Base-by-base conservation (phyloP, 2,888 invertebrate genomes). In the Heteromyza rotundicornis region DNA sequence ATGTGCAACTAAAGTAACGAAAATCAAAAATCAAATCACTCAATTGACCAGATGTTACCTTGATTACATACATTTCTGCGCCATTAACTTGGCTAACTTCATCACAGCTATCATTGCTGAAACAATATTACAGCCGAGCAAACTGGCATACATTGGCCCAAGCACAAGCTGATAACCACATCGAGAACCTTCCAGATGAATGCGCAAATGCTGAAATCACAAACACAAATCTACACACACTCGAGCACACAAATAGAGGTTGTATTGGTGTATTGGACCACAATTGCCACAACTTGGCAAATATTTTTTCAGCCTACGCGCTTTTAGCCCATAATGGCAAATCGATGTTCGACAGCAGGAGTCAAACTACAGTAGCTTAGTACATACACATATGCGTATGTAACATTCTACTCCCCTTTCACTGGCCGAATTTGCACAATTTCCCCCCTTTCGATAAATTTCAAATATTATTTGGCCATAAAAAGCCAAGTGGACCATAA, bases 401-500 rank as follows among this genome's bases (percentile, higher is more conserved):
- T n/a, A n/a, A 40, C 12, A 7, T 3, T 14, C 20, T 20, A 20
- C 47, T 47, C 47, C 47, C 2, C 20, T 20, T n/a, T n/a, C 10
- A 7, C 5, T 40, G 10, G 10, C n/a, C 40, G 32, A 12, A 32
- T 40, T 7, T 40, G 40, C 40, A 3, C 40, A n/a, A 27, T 27
- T 7, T 27, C 40, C 3, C 40, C 16, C 14, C 3, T 40, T 40
- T 76, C n/a, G n/a, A n/a, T n/a, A n/a, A n/a, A n/a, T n/a, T 70
- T 61, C 67, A 62, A 75, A 68, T 70, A 75, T 77, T 75, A 75
- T 71, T 67, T 70, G 65, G 67, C 67, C 72, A 76, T 73, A 68
- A 68, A 70, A 67, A 74, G 67, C 70, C 75, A 77, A 77, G 73
- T 76, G n/a, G 76, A 73, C 75, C 76, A 76, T 74, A 76, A 74